Evolutionary conservation across 2,113 vertebrate genomes (phyloP), one percentile per base, ranked within the genome.

Genomic region (Ceyx margarethae): DNA sequence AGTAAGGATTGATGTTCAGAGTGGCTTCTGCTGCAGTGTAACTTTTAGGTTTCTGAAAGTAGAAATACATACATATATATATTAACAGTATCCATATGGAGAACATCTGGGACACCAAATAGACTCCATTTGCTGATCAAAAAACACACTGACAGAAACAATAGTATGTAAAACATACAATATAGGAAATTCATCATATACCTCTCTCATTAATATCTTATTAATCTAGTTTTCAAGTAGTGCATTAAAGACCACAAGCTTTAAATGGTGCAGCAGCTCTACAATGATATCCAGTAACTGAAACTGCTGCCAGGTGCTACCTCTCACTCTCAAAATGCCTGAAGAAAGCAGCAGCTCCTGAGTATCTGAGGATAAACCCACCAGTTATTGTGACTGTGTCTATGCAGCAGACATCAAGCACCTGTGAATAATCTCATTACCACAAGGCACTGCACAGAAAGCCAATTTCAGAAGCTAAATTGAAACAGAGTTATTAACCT

Each of bases 21-120:
- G 98, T 99, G 82, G 98, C 98, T 93, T 97, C 97, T 81, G 99
- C 98, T 94, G 99, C 99, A 56, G 99, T 99, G 76, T 97, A 99
- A 89, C 99, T 99, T 97, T 99, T 99, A 57, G 99, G 98, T 97
- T 98, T 99, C 99, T 99, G 94, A 85, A 97, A 96, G 66, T 21
- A 90, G 43, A 74, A 54, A 17, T 23, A 50, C 13, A 78, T 16
- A 73, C 13, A 50, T 15, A 74, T 2, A n/a, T 28, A 33, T 26
- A 51, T 26, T 50, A 71, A 81, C 22, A 94, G 87, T 21, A 68
- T 50, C 46, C 9, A 56, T 33, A 37, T 61, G 67, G 68, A 60
- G 11, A 91, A 64, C 19, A 31, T 12, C 37, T 60, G 17, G 29
- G 31, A 79, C 50, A 66, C 28, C 53, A 14, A 85, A 21, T 9